These are phyloP conservation scores for Patella pellucida DNA, from an alignment of 2,888 invertebrate species.

Conservation along the genomic window DNA sequence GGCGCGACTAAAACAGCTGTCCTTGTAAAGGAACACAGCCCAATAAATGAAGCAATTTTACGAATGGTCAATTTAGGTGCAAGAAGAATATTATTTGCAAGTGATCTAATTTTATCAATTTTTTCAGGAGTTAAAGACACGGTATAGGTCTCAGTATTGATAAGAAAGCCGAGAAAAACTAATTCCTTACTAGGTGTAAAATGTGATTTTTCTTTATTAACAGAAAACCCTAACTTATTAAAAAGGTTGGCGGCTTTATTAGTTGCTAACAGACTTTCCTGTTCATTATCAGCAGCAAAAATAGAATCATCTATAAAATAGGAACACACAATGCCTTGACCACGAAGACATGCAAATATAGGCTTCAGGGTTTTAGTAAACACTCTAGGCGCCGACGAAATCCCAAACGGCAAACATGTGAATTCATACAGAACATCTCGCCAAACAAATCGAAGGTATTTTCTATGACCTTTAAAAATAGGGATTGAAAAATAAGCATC, in stretches of 20 bases:
- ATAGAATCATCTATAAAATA: conserved; percentile 1
- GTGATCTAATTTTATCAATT: background rate
- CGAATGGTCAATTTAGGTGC: background rate
- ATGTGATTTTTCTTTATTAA: background rate
- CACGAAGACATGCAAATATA: background rate
- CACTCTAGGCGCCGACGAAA: background rate
- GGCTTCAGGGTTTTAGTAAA: background rate
- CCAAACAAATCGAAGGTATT: background rate
- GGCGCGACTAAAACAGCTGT: too few species aligned
- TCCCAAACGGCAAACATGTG: background rate
- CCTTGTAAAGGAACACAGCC: background rate
- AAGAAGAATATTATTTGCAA: background rate
- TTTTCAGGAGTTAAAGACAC: background rate
- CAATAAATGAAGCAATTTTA: background rate
- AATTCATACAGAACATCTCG: background rate
- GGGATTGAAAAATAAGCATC: background rate
- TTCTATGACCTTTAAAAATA: background rate
- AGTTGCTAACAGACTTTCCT: background rate
- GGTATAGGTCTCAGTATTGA: background rate
- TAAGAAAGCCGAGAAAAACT: background rate
- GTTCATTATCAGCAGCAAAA: background rate
- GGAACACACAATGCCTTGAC: background rate
- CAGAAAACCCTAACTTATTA: background rate
- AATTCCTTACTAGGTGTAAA: background rate
- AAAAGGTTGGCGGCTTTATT: background rate